Percentiles rank a stretch among this genome's conserved stretches.
Conservation (phyloP, 2,797 vertebrate species). For the Gadopsis bispinosus region DNA sequence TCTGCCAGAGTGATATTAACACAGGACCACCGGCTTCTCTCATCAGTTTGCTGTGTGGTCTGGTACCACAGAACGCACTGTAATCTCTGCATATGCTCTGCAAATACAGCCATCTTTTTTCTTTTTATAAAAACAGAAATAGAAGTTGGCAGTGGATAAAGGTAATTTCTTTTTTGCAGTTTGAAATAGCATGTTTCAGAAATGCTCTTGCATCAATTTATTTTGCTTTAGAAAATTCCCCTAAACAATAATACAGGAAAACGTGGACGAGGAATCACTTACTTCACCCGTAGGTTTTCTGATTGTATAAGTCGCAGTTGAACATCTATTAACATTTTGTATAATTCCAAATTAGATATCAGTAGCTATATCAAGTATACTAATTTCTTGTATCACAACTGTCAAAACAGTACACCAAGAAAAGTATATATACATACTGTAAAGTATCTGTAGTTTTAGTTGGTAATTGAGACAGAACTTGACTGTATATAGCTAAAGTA, state of each 20-base stretch:
- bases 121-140: not conserved
- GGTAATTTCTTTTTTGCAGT: not conserved
- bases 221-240: not conserved
- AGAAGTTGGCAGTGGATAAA: not conserved
- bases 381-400: not conserved
- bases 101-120: constrained; percentile 11
- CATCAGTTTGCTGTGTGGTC: constrained; percentile 49
- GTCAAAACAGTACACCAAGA: not conserved
- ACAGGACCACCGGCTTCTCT: constrained; percentile 33
- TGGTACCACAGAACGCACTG: not conserved
- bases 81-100: constrained; percentile 22
- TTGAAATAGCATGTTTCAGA: not conserved
- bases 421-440: not conserved
- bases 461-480: not conserved
- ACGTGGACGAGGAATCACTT: not conserved
- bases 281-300: not conserved
- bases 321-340: not conserved
- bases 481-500: not conserved
- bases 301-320: not conserved
- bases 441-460: not conserved
- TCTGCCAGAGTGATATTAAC: constrained; percentile 54
- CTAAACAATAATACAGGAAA: not conserved
- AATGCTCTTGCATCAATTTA: not conserved
- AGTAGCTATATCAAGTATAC: too few species aligned
- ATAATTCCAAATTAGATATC: not conserved